Evolutionary conservation across 2,888 invertebrate species (phyloP), one percentile per base, ranked within the genome.

Genomic region (Synanthedon myopaeformis): DNA sequence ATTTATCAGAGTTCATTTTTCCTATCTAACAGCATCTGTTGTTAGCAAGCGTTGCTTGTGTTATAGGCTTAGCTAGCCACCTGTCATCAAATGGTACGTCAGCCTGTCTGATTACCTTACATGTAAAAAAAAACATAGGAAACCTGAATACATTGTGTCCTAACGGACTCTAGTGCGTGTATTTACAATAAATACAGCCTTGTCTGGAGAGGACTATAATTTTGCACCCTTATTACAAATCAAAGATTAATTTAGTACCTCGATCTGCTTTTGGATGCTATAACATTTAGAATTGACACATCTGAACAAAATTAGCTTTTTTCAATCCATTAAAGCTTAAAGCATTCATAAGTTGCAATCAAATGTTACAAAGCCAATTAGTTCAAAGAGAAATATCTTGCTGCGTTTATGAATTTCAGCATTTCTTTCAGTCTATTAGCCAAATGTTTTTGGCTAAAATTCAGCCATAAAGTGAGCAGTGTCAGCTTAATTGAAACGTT

Each of bases 101-200:
- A 12, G 12, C 42, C 11, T 42, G 1, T 11, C 12, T 8, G 11
- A n/a, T 11, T 6, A 42, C 11, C 12, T 42, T 42, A 42, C 3
- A 42, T 42, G n/a, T n/a, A n/a, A 42, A 42, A 42, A 12, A 42
- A 42, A 12, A 42, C 5, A 42, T 3, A 42, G 12, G n/a, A 42
- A 23, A 23, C 23, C 23, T 23, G 45, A 10, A 35, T 5, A 12
- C 6, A 4, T 45, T 83, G 85, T 86, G 53, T 67, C 86, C 84
- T 80, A 64, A 76, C 82, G 74, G 70, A 86, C 72, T 87, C 86
- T 86, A 74, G 79, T 71, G 70, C 85, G 67, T 56, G 66, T 80
- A 82, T 79, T 71, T 70, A 83, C 42, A 35, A 12, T 13, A 76
- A 76, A 84, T 79, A 78, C 76, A 71, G 84, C 74, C 76, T 79